Evolutionary conservation across 2,888 invertebrate genomes (phyloP).

Genomic region (Hyposoter dolosus): DNA sequence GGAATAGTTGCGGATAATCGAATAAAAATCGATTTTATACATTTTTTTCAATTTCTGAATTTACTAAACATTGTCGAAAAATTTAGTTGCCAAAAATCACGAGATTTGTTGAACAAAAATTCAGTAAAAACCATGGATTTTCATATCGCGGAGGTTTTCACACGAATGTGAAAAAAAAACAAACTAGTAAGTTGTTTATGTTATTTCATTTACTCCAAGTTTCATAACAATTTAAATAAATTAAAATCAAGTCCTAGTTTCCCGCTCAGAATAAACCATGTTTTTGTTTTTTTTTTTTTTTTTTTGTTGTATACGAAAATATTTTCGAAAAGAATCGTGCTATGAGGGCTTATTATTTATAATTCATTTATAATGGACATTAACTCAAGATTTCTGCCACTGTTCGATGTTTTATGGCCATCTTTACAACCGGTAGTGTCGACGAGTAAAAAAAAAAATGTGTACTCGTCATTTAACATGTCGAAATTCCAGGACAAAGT

Average conservation of each 20-base stretch:
- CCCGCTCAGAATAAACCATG: background rate
- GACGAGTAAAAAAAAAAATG: background rate
- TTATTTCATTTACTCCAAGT: too few relatives aligned
- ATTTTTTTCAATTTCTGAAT: background rate
- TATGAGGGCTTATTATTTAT: too few relatives aligned
- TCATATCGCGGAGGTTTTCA: too few relatives aligned
- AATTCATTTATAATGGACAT: background rate
- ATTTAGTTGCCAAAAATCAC: too few relatives aligned
- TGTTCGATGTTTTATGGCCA: background rate
- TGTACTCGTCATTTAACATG: background rate
- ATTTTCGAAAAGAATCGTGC: too few relatives aligned
- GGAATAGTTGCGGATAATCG: too few relatives aligned
- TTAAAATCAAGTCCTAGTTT: background rate
- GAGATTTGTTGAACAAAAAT: too few relatives aligned
- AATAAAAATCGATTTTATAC: too few relatives aligned
- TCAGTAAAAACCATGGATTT: too few relatives aligned
- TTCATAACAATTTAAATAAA: background rate
- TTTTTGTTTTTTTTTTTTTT: background rate
- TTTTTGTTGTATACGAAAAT: background rate
- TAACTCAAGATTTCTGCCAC: background rate
- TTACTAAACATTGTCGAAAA: too few relatives aligned
- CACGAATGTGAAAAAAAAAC: too few relatives aligned
- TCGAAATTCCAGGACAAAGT: background rate
- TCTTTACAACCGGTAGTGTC: background rate
- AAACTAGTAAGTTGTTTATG: too few relatives aligned